Conservation (phyloP, 2,888 invertebrate genomes). For the Diadegma fenestrale region DNA sequence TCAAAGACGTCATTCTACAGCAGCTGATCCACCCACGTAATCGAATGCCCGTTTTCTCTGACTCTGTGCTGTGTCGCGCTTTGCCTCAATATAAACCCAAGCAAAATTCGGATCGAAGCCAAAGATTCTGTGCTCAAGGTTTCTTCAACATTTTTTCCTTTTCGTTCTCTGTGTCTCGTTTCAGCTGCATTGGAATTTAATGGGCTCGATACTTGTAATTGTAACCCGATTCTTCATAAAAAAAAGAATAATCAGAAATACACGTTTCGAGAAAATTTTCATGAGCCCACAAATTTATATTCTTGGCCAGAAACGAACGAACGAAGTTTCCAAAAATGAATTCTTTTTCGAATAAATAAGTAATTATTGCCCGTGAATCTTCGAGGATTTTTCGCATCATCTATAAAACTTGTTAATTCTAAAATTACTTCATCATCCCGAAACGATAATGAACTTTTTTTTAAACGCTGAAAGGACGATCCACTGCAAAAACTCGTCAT, state of each 20-base stretch:
- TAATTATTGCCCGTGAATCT: too few species aligned
- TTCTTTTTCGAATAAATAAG: too few species aligned
- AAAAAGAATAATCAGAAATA: neutral
- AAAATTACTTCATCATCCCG: too few species aligned
- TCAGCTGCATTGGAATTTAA: slow-evolving; percentile 58
- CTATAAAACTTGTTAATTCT: too few species aligned
- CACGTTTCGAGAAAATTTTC: neutral
- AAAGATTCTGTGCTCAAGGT: slow-evolving; percentile 29
- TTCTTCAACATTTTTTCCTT: neutral
- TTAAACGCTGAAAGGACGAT: too few species aligned
- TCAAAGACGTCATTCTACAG: slow-evolving; percentile 64
- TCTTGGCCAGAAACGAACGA: neutral
- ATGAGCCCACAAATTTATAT: neutral
- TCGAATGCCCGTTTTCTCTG: slow-evolving; percentile 55
- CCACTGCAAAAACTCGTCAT: too few species aligned
- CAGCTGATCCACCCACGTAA: slow-evolving; percentile 71
- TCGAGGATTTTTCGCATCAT: too few species aligned
- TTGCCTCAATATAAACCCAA: slow-evolving; percentile 10
- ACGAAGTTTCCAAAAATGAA: neutral
- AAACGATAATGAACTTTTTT: too few species aligned
- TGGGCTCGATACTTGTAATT: slow-evolving; percentile 33
- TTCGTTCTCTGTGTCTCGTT: slow-evolving; percentile 37
- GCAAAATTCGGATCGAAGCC: slow-evolving; percentile 7
- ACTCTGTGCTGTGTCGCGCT: slow-evolving; percentile 1
- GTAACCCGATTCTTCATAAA: neutral